Conservation (phyloP, 2,113 vertebrate species). For the Rutilus rutilus region DNA sequence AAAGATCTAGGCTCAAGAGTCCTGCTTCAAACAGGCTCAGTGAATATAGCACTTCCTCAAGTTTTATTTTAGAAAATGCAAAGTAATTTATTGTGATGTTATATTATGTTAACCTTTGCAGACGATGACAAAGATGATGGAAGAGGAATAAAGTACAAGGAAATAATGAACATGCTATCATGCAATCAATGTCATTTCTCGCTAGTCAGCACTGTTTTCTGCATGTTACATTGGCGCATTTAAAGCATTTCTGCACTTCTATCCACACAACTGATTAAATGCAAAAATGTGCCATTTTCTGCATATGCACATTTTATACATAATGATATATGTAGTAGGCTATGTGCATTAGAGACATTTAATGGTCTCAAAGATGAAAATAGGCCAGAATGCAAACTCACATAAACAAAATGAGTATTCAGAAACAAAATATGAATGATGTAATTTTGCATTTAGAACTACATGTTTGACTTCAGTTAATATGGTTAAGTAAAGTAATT, state of each 20-base stretch:
- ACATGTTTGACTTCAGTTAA: background rate
- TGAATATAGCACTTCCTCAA: background rate
- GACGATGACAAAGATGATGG: background rate
- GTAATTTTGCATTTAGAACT: background rate
- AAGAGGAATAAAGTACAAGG: slow-evolving; percentile 1
- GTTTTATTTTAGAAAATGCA: background rate
- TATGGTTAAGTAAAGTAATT: background rate
- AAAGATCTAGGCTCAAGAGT: too few species aligned
- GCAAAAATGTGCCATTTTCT: background rate
- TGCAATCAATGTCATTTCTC: background rate
- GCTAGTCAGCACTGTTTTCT: background rate
- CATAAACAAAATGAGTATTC: background rate
- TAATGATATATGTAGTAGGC: background rate
- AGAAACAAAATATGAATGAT: background rate
- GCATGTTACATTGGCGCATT: background rate
- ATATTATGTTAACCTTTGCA: background rate
- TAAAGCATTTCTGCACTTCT: background rate
- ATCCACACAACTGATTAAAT: background rate
- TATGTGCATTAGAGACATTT: background rate
- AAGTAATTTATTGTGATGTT: background rate
- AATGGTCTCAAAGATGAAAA: too few species aligned
- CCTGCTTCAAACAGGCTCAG: background rate
- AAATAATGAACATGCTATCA: background rate
- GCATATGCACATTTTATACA: background rate
- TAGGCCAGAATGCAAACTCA: background rate